Evolutionary conservation across 2,113 vertebrate genomes (phyloP), one percentile per base, ranked within the genome.

Genomic region (Crypturellus undulatus): DNA sequence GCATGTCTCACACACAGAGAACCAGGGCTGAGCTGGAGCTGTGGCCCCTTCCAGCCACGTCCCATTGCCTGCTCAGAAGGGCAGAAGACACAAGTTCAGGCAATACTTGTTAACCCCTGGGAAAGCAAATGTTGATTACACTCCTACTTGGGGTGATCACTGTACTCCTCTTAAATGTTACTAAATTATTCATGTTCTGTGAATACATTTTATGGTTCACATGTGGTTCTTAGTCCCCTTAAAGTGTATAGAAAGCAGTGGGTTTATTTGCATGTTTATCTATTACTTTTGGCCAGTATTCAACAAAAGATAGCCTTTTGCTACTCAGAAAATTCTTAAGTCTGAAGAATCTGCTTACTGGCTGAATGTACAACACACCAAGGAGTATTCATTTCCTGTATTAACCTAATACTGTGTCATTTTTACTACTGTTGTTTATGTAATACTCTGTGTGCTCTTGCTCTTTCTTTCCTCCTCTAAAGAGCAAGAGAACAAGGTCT

Each of bases 351-450:
- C 80, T 92, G 38, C 60, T 90, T 91, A 79, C 26, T 86, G 38
- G 10, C 59, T 91, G 51, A 92, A 91, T 56, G 76, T 90, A 92
- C 84, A 94, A 16, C 71, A 64, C 75, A 93, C 87, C 52, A 56
- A 95, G 79, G 72, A 88, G 45, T 60, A 43, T 87, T 91, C 21
- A 71, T 80, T 95, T 95, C 87, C 82, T 86, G 47, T 24, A 84
- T 86, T 91, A 91, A 58, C 28, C 34, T 90, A 92, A 91, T 85
- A 22, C 63, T 65, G 14, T 91, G 68, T 73, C 56, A 5, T 67
- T 96, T 95, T 94, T 92, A 89, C 49, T 95, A 11, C 89, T 91
- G 34, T 83, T 83, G 63, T 91, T 96, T 88, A 90, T 95, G 65
- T 82, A 63, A 12, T 56, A 75, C 15, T 51, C 2, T 64, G 72